Evolutionary conservation across 2,797 vertebrate species (phyloP), one percentile per base, ranked within the genome.

Genomic region (Muscicapa comitata): DNA sequence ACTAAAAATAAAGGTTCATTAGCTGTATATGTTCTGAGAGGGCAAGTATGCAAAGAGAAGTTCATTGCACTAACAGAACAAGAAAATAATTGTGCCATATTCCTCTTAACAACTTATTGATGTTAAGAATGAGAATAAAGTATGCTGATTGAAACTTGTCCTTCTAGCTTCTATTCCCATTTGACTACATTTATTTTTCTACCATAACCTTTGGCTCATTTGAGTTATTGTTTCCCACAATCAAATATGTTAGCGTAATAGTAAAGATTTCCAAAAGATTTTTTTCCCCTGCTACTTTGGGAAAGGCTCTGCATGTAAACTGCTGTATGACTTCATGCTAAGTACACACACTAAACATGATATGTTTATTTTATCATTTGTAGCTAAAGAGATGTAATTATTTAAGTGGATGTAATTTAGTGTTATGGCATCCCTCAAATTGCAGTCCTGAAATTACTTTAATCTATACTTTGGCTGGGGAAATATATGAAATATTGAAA

Each of bases 361-460:
- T 94, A 78, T 20, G 10, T 94, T 95, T 96, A 92, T 95, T 95
- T 95, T 95, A 94, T 94, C 89, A 91, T 95, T 95, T 96, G 87
- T 94, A 97, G 71, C 70, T 94, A 93, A 91, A 94, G 85, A 92
- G 90, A 93, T 5, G 5, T 89, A 97, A 96, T 93, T 90, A 88
- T 96, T 97, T 96, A 97, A 96, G 84, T 95, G 77, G 50, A 18
- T 87, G 33, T 93, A 96, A 94, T 95, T 95, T 97, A 89, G 90
- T 90, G 85, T 85, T 96, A 95, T 95, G 91, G 92, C 68, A 77
- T 88, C 71, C 89, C 94, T 96, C 95, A 97, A 97, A 97, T 95
- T 97, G 82, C 78, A 96, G 53, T 75, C 67, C 80, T 63, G 91
- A 97, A 97, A 97, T 92, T 58, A 81, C 89, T 95, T 96, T 97